These are phyloP conservation scores for Oncopeltus fasciatus DNA, from an alignment of 1,140 invertebrate genomes.

Conservation along the genomic window DNA sequence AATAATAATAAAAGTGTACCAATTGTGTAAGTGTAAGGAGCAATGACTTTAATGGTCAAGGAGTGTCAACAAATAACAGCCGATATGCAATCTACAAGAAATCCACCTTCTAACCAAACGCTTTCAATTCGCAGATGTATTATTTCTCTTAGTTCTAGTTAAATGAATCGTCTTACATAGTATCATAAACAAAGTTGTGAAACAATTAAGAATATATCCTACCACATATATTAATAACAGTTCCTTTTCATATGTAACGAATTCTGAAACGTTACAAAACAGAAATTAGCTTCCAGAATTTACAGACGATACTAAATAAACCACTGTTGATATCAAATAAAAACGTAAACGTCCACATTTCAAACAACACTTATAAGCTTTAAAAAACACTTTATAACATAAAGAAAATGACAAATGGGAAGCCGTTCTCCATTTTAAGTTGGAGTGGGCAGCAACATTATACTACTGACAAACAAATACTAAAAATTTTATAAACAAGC, in stretches of 20 bases:
- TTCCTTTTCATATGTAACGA: no score
- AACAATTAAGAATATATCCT: background rate
- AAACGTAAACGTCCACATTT: background rate
- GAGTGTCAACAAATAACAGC: background rate
- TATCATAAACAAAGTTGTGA: background rate
- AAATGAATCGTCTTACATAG: background rate
- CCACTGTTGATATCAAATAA: background rate
- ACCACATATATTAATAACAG: background rate
- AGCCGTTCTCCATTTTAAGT: no score
- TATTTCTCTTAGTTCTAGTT: no score
- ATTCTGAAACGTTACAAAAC: background rate
- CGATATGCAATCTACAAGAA: no score
- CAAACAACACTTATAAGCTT: background rate
- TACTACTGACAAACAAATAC: no score
- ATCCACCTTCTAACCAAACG: background rate
- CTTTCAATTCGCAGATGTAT: background rate
- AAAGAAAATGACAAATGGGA: slow-evolving; percentile 5
- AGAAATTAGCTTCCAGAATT: background rate
- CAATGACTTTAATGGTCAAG: slow-evolving; percentile 12
- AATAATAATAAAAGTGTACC: slow-evolving; percentile 10
- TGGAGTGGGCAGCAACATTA: no score
- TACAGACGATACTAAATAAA: background rate
- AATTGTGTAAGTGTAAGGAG: slow-evolving; percentile 14
- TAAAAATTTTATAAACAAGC: no score
- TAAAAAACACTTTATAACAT: background rate